These are phyloP conservation scores for Agapostemon virescens DNA, from an alignment of 2,888 invertebrate species.

Conservation along the genomic window DNA sequence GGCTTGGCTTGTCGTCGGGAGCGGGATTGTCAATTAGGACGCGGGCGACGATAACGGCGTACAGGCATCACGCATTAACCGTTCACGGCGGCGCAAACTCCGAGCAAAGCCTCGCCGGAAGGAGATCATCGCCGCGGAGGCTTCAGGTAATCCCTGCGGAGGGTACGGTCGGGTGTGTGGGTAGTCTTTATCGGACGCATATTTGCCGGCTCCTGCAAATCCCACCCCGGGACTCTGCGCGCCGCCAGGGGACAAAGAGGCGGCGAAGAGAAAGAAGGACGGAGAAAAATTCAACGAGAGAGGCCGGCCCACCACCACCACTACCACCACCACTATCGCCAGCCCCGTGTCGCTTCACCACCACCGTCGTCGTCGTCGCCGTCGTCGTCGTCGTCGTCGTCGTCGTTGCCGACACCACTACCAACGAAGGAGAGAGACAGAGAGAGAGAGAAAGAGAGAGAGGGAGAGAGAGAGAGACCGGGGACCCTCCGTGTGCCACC, in stretches of 20 bases:
- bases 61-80: constrained; percentile 47
- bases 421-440: constrained; percentile 15
- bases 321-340: not conserved
- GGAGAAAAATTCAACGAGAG: constrained; percentile 22
- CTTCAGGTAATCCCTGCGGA: constrained; percentile 64
- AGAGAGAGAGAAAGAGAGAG: constrained; percentile 1
- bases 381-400: not conserved
- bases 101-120: constrained; percentile 56
- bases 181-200: constrained; percentile 69
- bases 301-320: constrained; percentile 35
- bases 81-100: constrained; percentile 30
- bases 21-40: constrained; percentile 40
- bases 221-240: constrained; percentile 62
- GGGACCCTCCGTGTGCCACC: constrained; percentile 60
- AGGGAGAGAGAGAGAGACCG: constrained; percentile 11
- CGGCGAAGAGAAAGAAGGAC: constrained; percentile 34
- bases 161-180: constrained; percentile 56
- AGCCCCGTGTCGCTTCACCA: not conserved
- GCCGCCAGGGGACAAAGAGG: constrained; percentile 48
- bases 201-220: constrained; percentile 70
- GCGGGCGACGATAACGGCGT: constrained; percentile 32
- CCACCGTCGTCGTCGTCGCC: not conserved
- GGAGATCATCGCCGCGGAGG: constrained; percentile 62
- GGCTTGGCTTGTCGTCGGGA: not conserved
- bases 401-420: constrained; percentile 15